A percentile compares a stretch with the other conserved stretches of the same genome.
Conservation (phyloP, 2,797 vertebrate genomes). For the Sebastiscus tertius region DNA sequence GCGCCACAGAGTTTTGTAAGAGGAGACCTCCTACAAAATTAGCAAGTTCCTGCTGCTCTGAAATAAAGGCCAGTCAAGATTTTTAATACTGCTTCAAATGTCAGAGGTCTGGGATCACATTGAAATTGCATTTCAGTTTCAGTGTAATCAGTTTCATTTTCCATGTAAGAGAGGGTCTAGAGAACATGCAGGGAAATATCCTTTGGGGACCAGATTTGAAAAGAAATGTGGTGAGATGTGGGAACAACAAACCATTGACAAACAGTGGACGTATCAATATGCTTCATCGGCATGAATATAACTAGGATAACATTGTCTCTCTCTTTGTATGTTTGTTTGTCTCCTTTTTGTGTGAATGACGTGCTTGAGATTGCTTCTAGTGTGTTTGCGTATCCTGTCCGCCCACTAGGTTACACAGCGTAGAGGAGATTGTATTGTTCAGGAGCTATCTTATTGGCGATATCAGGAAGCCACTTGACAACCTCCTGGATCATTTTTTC, state of each 20-base stretch:
- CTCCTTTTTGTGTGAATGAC: not conserved
- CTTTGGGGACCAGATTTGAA: not conserved
- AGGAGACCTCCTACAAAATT: conserved; percentile 20
- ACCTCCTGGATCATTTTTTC: not conserved
- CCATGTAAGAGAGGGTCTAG: not conserved
- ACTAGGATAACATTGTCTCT: not conserved
- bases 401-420: not conserved
- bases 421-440: not conserved
- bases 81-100: conserved; percentile 27
- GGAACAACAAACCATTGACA: not conserved
- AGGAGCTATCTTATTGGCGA: not conserved
- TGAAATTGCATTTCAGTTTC: conserved; percentile 16
- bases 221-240: not conserved
- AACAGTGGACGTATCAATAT: not conserved
- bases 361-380: not conserved
- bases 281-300: not conserved
- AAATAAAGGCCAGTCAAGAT: conserved; percentile 28
- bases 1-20: not conserved
- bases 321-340: not conserved
- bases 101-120: conserved; percentile 12
- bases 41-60: conserved; percentile 16
- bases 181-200: not conserved
- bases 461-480: not conserved
- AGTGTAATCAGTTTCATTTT: conserved; percentile 2
- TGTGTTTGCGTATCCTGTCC: not conserved